Evolutionary conservation across 2,113 vertebrate species (phyloP).

Genomic region (Pampusana beccarii): DNA sequence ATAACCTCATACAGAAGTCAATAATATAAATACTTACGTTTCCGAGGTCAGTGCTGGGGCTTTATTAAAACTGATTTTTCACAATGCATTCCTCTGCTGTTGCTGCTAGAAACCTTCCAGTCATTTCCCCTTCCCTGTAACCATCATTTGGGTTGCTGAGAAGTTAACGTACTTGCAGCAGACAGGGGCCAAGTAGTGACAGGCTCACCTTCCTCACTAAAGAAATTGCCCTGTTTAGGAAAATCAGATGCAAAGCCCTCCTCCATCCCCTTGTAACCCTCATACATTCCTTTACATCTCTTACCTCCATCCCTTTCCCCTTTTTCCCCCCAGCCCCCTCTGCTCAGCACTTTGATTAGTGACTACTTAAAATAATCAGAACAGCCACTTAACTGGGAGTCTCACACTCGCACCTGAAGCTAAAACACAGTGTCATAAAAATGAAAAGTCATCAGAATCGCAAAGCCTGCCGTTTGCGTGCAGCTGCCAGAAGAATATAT

Average conservation of each 20-base stretch:
- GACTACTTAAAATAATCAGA: slow-evolving; percentile 57
- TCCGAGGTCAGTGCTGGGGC: slow-evolving; percentile 72
- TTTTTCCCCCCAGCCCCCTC: background rate
- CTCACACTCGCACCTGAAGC: slow-evolving; percentile 46
- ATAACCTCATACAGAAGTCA: slow-evolving; percentile 75
- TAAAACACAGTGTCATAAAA: slow-evolving; percentile 63
- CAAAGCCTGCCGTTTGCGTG: slow-evolving; percentile 20
- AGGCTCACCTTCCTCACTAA: background rate
- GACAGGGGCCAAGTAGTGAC: background rate
- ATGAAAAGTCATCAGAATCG: slow-evolving; percentile 44
- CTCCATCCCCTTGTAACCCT: background rate
- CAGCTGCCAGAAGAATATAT: slow-evolving; percentile 64
- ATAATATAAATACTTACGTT: slow-evolving; percentile 76
- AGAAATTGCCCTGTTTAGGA: slow-evolving; percentile 6
- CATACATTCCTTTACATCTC: background rate
- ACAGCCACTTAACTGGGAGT: slow-evolving; percentile 48
- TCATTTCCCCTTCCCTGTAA: background rate
- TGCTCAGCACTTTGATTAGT: slow-evolving; percentile 36
- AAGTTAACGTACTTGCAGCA: background rate
- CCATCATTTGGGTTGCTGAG: background rate
- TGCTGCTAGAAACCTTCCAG: slow-evolving; percentile 51
- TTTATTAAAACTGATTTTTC: slow-evolving; percentile 85
- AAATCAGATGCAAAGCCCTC: background rate
- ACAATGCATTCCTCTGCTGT: slow-evolving; percentile 57
- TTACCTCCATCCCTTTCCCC: background rate